Conservation (phyloP, 2,888 invertebrate genomes). For the Stenurella melanura region DNA sequence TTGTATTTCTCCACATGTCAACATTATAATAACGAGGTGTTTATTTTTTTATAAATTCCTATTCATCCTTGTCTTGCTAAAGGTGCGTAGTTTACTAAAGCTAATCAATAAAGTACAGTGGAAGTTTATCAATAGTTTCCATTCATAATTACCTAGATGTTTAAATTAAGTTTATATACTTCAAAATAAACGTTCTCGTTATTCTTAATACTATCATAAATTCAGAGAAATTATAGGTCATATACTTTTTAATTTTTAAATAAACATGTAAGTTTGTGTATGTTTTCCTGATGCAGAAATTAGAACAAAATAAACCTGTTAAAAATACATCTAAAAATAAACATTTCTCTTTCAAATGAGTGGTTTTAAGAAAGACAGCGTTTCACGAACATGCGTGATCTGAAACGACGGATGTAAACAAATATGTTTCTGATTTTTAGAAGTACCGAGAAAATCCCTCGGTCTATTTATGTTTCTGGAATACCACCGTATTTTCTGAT, state of each 20-base stretch:
- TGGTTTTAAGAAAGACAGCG: constrained; percentile 14
- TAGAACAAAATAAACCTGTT: constrained; percentile 7
- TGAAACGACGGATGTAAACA: neutral
- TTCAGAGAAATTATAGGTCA: neutral
- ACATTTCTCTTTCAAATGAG: neutral
- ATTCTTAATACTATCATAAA: neutral
- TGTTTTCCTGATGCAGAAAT: neutral
- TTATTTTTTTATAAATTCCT: neutral
- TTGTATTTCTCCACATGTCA: neutral
- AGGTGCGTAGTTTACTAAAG: neutral
- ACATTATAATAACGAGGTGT: neutral
- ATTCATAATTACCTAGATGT: neutral
- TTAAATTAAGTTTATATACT: neutral
- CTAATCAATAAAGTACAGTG: neutral
- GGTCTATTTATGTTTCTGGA: too few species aligned
- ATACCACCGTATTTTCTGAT: too few species aligned
- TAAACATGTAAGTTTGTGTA: neutral
- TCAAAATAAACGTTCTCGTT: neutral
- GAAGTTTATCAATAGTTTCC: neutral
- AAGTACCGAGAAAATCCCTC: neutral
- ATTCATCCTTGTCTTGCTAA: neutral
- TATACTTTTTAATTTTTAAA: constrained; percentile 1
- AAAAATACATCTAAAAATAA: constrained; percentile 17
- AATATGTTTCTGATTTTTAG: neutral
- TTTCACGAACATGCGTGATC: neutral